These are phyloP conservation scores for Muscicapa adusta DNA, from an alignment of 2,113 vertebrate genomes.

Conservation along the genomic window DNA sequence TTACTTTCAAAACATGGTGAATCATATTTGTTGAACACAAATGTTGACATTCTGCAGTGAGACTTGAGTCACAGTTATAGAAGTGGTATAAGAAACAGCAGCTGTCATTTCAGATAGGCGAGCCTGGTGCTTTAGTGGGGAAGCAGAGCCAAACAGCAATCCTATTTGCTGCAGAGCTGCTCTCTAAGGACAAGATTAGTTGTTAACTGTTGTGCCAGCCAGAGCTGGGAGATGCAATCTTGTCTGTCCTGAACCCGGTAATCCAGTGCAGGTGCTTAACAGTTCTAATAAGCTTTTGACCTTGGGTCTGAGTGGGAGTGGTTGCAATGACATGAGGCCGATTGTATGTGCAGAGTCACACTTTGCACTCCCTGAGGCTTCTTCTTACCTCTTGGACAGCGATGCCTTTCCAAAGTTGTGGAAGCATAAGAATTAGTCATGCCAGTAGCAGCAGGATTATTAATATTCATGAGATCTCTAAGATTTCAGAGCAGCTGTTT, in stretches of 20 bases:
- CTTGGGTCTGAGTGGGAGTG: not conserved
- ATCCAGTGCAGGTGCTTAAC: not conserved
- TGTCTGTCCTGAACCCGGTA: not conserved
- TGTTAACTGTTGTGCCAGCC: not conserved
- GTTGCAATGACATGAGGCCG: not conserved
- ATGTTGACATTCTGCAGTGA: not conserved
- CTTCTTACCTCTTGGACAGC: not conserved
- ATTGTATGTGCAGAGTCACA: not conserved
- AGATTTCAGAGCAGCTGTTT: not conserved
- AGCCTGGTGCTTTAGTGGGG: not conserved
- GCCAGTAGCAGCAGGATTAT: not conserved
- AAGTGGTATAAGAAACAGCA: not conserved
- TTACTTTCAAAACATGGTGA: not conserved
- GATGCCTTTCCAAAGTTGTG: not conserved
- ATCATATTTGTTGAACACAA: not conserved
- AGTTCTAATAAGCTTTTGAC: constrained; percentile 2
- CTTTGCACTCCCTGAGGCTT: not conserved
- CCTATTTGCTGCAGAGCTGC: not conserved
- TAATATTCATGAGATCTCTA: not conserved
- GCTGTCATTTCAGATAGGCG: not conserved
- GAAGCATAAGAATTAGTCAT: not conserved
- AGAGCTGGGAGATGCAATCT: not conserved
- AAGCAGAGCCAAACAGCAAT: not conserved
- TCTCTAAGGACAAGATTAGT: not conserved
- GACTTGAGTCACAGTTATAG: not conserved